Base-by-base conservation (phyloP, 2,113 vertebrate species). In the Motacilla tschutschensis region DNA sequence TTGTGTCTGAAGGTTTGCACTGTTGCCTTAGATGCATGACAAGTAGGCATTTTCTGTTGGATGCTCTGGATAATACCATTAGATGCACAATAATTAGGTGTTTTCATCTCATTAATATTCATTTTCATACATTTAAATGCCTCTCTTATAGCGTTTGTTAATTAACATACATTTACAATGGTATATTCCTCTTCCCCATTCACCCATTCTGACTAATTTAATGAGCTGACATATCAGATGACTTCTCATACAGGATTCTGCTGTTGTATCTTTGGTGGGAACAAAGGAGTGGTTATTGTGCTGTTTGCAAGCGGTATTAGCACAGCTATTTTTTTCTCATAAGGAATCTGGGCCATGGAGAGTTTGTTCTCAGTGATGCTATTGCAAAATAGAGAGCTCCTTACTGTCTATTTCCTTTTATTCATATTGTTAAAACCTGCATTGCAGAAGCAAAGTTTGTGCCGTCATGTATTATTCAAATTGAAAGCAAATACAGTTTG, bases 41-140 rank as follows among this genome's bases (percentile, higher is more conserved):
- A 94, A 92, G 94, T 83, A 94, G 90, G 79, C 80, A 80, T 92
- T 83, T 94, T 94, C 73, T 92, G 65, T 92, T 83, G 79, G 74
- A 80, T 90, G 85, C 91, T 85, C 64, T 89, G 79, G 73, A 87
- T 94, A 95, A 93, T 95, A 92, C 79, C 83, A 92, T 89, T 95
- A 94, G 87, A 90, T 78, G 73, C 84, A 89, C 90, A 93, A 93
- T 93, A 94, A 93, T 93, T 91, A 93, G 88, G 84, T 90, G 79
- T 87, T 93, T 93, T 93, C 60, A 80, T 89, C 84, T 94, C 92
- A 95, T 95, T 94, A 93, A 94, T 91, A 95, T 94, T 93, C 60
- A 95, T 94, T 91, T 93, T 92, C 82, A 92, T 92, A 94, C 79
- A 88, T 94, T 91, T 91, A 93, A 91, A 93, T 93, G 79, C 60